Percentiles rank a stretch among this genome's conserved stretches.
Evolutionary conservation across 2,797 vertebrate genomes (phyloP).

Genomic region (Gymnothorax reevesii): DNA sequence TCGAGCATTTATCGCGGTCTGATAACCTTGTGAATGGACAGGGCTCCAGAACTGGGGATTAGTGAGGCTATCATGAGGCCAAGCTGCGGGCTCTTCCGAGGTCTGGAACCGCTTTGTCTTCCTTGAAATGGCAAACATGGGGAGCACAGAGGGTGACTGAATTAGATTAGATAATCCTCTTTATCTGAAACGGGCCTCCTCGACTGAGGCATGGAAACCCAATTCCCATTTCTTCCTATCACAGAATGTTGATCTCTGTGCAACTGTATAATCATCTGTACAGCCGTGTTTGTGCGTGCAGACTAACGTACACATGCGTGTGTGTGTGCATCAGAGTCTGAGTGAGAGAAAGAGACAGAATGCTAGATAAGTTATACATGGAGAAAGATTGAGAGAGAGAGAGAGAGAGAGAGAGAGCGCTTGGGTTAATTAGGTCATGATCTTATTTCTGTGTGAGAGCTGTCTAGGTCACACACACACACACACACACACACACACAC

Average conservation of each 20-base stretch:
- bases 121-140: not conserved
- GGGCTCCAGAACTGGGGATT: not conserved
- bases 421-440: not conserved
- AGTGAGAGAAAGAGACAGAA: too few relatives aligned
- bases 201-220: too few relatives aligned
- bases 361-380: too few relatives aligned
- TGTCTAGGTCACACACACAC: slow-evolving; percentile 38
- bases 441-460: slow-evolving; percentile 46
- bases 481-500: slow-evolving; percentile 22
- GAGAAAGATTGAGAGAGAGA: not conserved
- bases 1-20: not conserved
- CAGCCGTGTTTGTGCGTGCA: slow-evolving; percentile 7
- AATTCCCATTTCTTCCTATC: too few relatives aligned
- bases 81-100: not conserved
- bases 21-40: not conserved
- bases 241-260: not conserved
- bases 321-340: not conserved
- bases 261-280: not conserved
- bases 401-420: not conserved
- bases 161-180: not conserved
- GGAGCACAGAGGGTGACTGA: not conserved
- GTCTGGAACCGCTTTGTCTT: not conserved
- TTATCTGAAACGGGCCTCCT: not conserved
- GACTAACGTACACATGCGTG: not conserved
- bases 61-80: not conserved